These are phyloP conservation scores for Tetragnatha montana DNA, from an alignment of 2,888 invertebrate species.

Conservation along the genomic window DNA sequence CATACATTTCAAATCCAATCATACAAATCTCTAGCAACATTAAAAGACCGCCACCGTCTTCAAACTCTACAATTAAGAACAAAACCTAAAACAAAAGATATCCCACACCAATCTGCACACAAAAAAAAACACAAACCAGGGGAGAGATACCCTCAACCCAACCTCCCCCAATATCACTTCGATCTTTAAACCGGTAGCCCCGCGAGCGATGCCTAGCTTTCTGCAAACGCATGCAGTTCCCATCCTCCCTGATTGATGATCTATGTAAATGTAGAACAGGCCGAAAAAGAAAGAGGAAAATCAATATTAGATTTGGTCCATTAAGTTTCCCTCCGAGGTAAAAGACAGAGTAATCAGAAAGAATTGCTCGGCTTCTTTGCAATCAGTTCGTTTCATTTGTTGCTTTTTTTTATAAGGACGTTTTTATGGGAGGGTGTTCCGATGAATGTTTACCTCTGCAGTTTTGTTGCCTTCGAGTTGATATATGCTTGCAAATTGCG, in stretches of 20 bases:
- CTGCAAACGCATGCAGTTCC: neutral
- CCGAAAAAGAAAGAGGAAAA: constrained; percentile 23
- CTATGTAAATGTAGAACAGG: constrained; percentile 19
- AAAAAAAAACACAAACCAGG: neutral
- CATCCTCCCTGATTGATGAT: constrained; percentile 4
- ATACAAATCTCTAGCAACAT: too few relatives aligned
- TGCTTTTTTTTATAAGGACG: neutral
- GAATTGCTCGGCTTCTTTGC: neutral
- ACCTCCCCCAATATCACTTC: neutral
- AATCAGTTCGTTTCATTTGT: neutral
- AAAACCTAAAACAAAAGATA: too few relatives aligned
- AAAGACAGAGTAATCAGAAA: constrained; percentile 2
- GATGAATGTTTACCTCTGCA: neutral
- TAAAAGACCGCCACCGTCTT: too few relatives aligned
- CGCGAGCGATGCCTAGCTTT: neutral
- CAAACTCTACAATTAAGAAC: too few relatives aligned
- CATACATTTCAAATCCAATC: too few relatives aligned
- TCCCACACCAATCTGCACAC: too few relatives aligned
- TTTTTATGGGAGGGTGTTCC: neutral
- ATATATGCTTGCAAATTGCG: neutral
- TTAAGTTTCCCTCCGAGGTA: constrained; percentile 10
- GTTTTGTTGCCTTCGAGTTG: neutral
- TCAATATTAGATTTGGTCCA: constrained; percentile 50
- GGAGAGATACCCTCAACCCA: neutral
- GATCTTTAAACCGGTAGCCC: neutral